Evolutionary conservation across 92 coral and sea anemone genomes (phyloP).

Genomic region (Epizoanthus rinbou): DNA sequence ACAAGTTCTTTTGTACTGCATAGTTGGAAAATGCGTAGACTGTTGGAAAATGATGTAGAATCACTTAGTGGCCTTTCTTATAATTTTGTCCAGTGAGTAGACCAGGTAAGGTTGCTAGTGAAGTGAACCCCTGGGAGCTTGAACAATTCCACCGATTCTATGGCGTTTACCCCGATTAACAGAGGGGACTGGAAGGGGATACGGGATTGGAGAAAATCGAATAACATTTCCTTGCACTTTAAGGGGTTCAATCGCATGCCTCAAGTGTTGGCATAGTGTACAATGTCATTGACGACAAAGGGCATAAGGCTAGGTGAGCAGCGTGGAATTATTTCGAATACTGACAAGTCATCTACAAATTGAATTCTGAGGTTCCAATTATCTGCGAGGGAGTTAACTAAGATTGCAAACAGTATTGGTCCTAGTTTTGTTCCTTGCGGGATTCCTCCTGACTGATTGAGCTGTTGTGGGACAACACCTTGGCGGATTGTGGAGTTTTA

Average conservation of each 20-base stretch:
- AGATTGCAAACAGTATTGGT: slow-evolving; percentile 13
- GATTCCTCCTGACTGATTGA: not conserved
- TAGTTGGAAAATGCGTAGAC: no score
- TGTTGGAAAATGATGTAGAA: no score
- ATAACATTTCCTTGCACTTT: slow-evolving; percentile 7
- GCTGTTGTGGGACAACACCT: no score
- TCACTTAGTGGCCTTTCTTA: no score
- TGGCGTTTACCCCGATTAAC: not conserved
- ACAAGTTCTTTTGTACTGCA: no score
- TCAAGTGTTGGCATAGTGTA: not conserved
- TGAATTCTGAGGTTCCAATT: slow-evolving; percentile 11
- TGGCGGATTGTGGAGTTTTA: no score
- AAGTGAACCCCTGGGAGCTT: no score
- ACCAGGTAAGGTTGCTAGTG: no score
- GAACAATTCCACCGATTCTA: no score
- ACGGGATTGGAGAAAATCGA: not conserved
- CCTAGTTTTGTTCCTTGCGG: slow-evolving; percentile 23
- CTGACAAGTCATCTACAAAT: slow-evolving; percentile 32
- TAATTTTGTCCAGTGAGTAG: no score
- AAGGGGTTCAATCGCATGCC: slow-evolving; percentile 16
- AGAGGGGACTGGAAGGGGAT: not conserved
- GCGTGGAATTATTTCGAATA: no score
- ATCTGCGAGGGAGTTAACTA: not conserved
- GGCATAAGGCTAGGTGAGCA: slow-evolving; percentile 16
- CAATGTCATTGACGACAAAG: not conserved